Percentiles rank a stretch among this genome's conserved stretches.
Evolutionary conservation across 2,113 vertebrate species (phyloP).

Genomic region (Shinisaurus crocodilurus): DNA sequence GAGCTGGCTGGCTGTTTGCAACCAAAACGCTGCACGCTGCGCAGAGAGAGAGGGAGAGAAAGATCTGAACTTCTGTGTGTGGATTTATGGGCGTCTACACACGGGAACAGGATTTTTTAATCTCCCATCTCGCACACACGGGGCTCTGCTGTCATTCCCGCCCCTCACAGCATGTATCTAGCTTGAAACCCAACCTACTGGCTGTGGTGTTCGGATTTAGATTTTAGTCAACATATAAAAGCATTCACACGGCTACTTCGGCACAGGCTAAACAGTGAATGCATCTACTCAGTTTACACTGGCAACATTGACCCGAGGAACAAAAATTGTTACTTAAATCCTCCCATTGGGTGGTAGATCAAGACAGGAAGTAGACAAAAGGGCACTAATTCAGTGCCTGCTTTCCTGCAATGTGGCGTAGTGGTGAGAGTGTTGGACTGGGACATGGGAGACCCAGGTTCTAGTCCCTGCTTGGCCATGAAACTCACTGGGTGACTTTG

Average conservation of each 20-base stretch:
- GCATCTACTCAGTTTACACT: background rate
- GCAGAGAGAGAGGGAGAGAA: too few relatives aligned
- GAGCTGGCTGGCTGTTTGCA: too few relatives aligned
- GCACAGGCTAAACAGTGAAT: background rate
- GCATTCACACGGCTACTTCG: background rate
- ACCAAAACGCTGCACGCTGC: too few relatives aligned
- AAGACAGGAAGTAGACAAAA: background rate
- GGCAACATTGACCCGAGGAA: background rate
- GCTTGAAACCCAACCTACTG: background rate
- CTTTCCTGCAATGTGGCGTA: background rate
- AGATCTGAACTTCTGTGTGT: too few relatives aligned
- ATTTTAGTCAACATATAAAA: background rate
- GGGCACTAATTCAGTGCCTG: background rate
- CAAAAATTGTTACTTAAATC: background rate
- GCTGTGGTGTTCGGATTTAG: background rate
- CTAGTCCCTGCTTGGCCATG: too few relatives aligned
- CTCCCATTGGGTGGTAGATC: background rate
- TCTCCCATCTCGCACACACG: too few relatives aligned
- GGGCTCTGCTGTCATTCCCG: too few relatives aligned
- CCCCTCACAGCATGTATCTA: background rate
- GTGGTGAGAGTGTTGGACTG: too few relatives aligned
- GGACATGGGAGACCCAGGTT: too few relatives aligned
- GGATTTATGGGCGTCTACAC: too few relatives aligned
- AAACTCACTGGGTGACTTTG: too few relatives aligned
- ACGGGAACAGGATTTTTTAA: too few relatives aligned